Percentiles rank a stretch among this genome's conserved stretches.
Evolutionary conservation across 2,113 vertebrate genomes (phyloP).

Genomic region (Andinoacara biseriatus): DNA sequence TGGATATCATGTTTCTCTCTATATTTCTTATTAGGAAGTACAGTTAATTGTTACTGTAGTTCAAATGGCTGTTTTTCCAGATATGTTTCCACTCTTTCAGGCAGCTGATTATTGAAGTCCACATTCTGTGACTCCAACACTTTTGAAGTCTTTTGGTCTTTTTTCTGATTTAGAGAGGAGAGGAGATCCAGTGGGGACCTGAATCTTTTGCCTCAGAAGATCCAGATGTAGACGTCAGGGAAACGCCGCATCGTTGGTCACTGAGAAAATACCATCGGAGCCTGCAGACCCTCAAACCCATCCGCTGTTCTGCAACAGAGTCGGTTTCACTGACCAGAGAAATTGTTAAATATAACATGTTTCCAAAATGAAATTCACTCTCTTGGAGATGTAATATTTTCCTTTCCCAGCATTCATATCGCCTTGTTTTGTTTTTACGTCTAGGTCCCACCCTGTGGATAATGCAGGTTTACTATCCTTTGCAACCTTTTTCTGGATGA

Average conservation of each 20-base stretch:
- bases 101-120: too few relatives aligned
- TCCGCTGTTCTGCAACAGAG: conserved; percentile 52
- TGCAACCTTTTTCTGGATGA: conserved; percentile 80
- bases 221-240: conserved; percentile 42
- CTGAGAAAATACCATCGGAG: conserved; percentile 75
- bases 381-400: not conserved
- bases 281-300: conserved; percentile 70
- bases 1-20: too few relatives aligned
- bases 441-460: conserved; percentile 78
- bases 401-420: not conserved
- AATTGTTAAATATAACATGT: not conserved
- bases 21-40: too few relatives aligned
- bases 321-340: conserved; percentile 13
- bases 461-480: conserved; percentile 83
- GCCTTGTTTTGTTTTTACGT: not conserved
- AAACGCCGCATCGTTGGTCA: conserved; percentile 24
- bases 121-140: not conserved
- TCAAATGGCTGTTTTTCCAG: not conserved
- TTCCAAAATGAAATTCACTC: not conserved
- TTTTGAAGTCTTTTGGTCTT: not conserved
- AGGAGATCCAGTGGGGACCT: not conserved
- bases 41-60: too few relatives aligned
- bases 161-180: not conserved
- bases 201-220: not conserved
- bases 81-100: not conserved